These are phyloP conservation scores for Regulus satrapa DNA, from an alignment of 2,113 vertebrate species.

Conservation along the genomic window DNA sequence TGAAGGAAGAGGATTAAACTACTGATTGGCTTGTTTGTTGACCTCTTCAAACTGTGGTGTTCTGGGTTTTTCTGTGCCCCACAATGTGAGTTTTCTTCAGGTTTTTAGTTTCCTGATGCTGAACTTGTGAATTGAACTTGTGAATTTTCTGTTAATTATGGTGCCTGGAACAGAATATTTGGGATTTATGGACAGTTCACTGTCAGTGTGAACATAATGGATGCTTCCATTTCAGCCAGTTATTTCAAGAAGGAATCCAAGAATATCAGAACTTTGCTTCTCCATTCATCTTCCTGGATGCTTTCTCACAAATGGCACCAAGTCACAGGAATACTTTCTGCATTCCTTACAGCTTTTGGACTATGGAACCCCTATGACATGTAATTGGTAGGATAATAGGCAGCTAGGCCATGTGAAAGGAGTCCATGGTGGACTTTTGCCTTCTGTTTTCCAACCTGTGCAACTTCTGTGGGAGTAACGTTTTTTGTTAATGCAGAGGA, in stretches of 20 bases:
- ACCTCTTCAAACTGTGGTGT: not conserved
- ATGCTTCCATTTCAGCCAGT: not conserved
- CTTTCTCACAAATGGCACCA: not conserved
- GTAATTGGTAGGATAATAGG: not conserved
- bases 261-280: not conserved
- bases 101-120: not conserved
- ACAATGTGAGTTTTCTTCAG: not conserved
- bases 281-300: not conserved
- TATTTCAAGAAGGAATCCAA: not conserved
- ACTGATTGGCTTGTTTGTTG: not conserved
- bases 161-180: not conserved
- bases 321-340: not conserved
- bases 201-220: not conserved
- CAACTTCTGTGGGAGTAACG: not conserved
- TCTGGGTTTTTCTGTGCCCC: not conserved
- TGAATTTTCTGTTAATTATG: not conserved
- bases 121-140: not conserved
- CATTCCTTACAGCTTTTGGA: not conserved
- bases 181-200: not conserved
- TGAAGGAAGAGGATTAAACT: not conserved
- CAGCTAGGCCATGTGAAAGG: not conserved
- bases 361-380: not conserved
- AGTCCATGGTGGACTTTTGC: not conserved
- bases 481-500: not conserved
- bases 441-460: not conserved